Conservation (phyloP, 1,140 invertebrate species). For the Rhopalosiphum maidis region DNA sequence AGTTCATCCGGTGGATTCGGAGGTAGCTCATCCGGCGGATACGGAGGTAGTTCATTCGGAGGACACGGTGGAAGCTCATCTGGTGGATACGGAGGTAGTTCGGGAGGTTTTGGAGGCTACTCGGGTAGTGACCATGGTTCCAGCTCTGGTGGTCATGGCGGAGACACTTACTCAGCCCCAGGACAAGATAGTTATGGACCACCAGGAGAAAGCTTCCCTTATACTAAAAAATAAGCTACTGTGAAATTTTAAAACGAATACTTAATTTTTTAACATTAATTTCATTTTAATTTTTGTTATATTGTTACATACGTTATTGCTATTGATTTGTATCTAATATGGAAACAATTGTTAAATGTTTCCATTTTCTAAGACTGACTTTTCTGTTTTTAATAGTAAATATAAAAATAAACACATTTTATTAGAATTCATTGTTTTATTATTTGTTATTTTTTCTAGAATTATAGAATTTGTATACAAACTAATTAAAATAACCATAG, state of each 20-base stretch:
- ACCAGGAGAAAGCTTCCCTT: conserved; percentile 35
- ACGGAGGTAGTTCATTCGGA: background rate
- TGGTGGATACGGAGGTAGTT: background rate
- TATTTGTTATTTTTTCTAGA: background rate
- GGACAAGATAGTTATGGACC: conserved; percentile 50
- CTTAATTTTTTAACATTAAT: background rate
- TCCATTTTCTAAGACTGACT: conserved; percentile 36
- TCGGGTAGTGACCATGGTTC: conserved; percentile 15
- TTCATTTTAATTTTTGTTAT: conserved; percentile 42
- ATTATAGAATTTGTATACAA: background rate
- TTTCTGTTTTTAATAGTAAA: conserved; percentile 36
- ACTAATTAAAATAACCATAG: background rate
- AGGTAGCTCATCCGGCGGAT: background rate
- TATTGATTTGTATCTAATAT: conserved; percentile 30
- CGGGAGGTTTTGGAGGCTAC: background rate
- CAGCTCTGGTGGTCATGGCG: background rate
- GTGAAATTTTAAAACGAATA: background rate
- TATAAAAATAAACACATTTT: conserved; percentile 35
- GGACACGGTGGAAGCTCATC: background rate
- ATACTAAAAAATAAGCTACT: conserved; percentile 38
- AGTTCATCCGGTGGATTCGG: background rate
- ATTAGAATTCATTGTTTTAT: background rate
- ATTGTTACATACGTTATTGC: conserved; percentile 46
- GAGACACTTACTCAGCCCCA: conserved; percentile 32
- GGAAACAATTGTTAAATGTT: conserved; percentile 28